Evolutionary conservation across 2,888 invertebrate genomes (phyloP), one percentile per base, ranked within the genome.

Genomic region (Pseudococcus longispinus): DNA sequence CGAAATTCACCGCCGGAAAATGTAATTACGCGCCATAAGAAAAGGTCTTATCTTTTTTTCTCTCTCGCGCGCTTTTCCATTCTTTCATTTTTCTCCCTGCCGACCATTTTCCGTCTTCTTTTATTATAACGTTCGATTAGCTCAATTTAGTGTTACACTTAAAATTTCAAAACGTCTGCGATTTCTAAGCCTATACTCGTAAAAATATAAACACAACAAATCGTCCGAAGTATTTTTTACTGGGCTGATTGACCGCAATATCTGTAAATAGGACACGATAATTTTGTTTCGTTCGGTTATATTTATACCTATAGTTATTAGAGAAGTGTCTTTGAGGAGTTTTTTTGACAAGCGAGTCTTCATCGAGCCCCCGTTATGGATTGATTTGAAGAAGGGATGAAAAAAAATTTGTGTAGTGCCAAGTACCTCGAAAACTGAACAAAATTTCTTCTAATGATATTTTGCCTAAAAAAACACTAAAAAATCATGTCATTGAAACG

Each of bases 21-120:
- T 70, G 70, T 70, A 70, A 70, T 70, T 70, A 70, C 70, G 70
- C 70, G 70, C 70, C 70, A 70, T 70, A 70, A 70, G 70, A 70
- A 70, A 70, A 70, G 70, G 70, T 70, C 70, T 70, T 70, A 70
- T 70, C 70, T 70, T 70, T 70, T 70, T 70, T 60, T 60, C 23
- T 60, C 60, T 70, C 70, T 70, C 70, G 20, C 51, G 8, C 51
- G 18, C 65, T 70, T 70, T 65, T 70, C 29, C 70, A 70, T 70
- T 70, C 70, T 70, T 70, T 70, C 29, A 29, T 70, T 70, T 70
- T 70, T 70, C 15, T 4, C 29, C 29, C 70, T 1, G 4, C 32
- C 6, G 4, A 6, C 32, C 32, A 0, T 1, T 29, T 70, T 70
- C 15, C 26, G 26, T 26, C 29, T 29, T 29, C 70, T 70, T 70